These are phyloP conservation scores for Coturnix japonica DNA, from an alignment of 2,113 vertebrate species.

Conservation along the genomic window DNA sequence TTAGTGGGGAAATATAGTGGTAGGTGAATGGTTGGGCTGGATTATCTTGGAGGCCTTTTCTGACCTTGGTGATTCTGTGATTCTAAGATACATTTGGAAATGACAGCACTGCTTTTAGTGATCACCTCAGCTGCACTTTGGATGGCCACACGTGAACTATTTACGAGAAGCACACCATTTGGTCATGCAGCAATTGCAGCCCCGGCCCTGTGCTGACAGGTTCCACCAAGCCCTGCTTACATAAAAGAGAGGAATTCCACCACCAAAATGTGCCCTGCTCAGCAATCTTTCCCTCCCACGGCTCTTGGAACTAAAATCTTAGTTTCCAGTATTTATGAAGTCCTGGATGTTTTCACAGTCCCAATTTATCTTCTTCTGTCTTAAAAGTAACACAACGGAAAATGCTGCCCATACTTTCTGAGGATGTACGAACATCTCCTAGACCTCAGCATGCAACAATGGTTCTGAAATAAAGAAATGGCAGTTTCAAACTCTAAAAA, in stretches of 20 bases:
- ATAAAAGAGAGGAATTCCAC: background rate
- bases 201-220: background rate
- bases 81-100: background rate
- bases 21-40: too few relatives aligned
- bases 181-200: fast-evolving
- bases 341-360: background rate
- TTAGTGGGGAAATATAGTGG: too few relatives aligned
- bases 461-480: background rate
- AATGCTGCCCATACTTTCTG: background rate
- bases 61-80: too few relatives aligned
- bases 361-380: fast-evolving
- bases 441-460: background rate
- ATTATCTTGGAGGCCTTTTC: too few relatives aligned
- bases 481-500: background rate
- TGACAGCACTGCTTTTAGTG: fast-evolving
- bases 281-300: background rate
- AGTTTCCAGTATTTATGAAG: fast-evolving
- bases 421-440: background rate
- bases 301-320: background rate
- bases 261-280: background rate
- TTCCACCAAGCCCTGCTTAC: background rate
- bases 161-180: fast-evolving
- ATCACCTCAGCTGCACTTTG: background rate
- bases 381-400: background rate
- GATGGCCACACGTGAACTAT: background rate